Evolutionary conservation across 2,797 vertebrate genomes (phyloP), one percentile per base, ranked within the genome.

Genomic region (Hafferia zeledoni): DNA sequence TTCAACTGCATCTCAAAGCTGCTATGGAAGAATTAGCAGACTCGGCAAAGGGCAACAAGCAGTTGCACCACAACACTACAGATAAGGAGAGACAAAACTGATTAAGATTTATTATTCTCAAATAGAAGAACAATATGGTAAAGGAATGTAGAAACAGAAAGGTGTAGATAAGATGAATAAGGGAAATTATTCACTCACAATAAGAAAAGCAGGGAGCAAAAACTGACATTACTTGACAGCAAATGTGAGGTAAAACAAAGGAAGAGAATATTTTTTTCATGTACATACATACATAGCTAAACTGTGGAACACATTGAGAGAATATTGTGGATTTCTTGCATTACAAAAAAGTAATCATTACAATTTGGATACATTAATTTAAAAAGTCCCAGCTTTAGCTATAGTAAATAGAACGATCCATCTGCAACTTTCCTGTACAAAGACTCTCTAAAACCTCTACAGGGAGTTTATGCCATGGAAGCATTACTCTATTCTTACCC

Each of bases 181-280:
- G 9, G 18, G 16, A 91, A 87, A 75, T 41, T 37, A n/a, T 43
- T 68, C 9, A n/a, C 5, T 41, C 30, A 44, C 9, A 43, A 39
- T 5, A 71, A 7, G 24, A 67, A 67, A 79, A 85, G 6, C 6
- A 41, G 19, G 17, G 13, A 87, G 4, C 3, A 72, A 22, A 75
- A 67, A 67, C 22, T 67, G 20, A 12, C 6, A 6, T 47, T 59
- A 28, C 12, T 50, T 75, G 11, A 43, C 31, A 83, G 9, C 8
- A 91, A 41, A 60, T 37, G 12, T 49, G 74, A 83, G 15, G 4
- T 41, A n/a, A 90, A 72, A 56, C 6, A 50, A 71, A 46, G 3
- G 18, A 64, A 35, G 3, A 10, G 18, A 3, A 2, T 0, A 2
- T 1, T 44, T 39, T 47, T 72, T 82, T 68, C 13, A 39, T 17